Evolutionary conservation across 2,888 invertebrate species (phyloP).

Genomic region (Rotaria sp.): DNA sequence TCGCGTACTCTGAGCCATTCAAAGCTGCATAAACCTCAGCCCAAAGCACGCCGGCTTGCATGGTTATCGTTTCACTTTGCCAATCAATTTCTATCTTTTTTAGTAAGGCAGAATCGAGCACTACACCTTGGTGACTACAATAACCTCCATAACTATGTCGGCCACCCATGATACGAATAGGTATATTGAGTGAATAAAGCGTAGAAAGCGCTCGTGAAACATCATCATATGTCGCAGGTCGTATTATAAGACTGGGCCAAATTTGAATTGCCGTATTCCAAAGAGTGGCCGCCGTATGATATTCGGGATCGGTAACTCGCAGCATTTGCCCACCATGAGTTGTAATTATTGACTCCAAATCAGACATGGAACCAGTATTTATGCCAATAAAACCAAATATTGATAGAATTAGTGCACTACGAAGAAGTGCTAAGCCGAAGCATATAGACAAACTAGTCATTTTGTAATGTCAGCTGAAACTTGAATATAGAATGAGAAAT

Average conservation of each 20-base stretch:
- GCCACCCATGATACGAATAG: neutral
- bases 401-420: too few species aligned
- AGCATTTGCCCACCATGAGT: neutral
- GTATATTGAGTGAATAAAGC: neutral
- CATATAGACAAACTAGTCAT: too few species aligned
- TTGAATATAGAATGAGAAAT: too few species aligned
- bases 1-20: neutral
- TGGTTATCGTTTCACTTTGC: neutral
- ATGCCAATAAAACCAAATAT: too few species aligned
- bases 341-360: neutral
- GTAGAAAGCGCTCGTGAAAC: neutral
- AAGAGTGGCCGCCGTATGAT: neutral
- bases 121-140: constrained; percentile 6
- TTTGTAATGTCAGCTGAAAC: too few species aligned
- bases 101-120: neutral
- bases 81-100: neutral
- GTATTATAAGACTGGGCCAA: neutral
- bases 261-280: neutral
- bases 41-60: neutral
- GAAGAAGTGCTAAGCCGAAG: too few species aligned
- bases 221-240: neutral
- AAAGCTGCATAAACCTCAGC: neutral
- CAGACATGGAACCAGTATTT: neutral
- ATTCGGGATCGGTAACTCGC: neutral
- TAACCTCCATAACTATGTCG: neutral